Evolutionary conservation across 2,113 vertebrate genomes (phyloP).

Genomic region (Sphaerodactylus townsendi): DNA sequence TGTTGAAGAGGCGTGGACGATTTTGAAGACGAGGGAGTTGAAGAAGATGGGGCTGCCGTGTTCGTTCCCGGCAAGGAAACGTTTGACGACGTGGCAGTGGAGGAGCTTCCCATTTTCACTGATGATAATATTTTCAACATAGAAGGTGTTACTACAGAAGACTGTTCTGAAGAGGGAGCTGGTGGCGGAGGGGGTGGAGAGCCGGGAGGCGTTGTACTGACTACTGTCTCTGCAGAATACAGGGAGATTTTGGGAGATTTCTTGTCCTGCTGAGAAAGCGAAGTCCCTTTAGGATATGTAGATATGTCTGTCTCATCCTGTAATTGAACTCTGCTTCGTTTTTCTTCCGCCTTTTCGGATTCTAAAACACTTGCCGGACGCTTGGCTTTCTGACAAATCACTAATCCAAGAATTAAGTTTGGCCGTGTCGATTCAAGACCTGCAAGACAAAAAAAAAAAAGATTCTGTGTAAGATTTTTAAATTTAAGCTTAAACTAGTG

Average conservation of each 20-base stretch:
- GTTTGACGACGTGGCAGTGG: background rate
- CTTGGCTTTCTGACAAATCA: conserved; percentile 90
- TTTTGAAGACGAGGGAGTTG: conserved; percentile 52
- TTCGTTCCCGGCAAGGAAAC: conserved; percentile 55
- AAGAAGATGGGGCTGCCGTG: conserved; percentile 6
- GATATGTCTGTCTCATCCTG: conserved; percentile 77
- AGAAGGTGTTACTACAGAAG: conserved; percentile 71
- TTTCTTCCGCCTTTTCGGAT: conserved; percentile 80
- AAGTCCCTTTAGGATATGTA: conserved; percentile 66
- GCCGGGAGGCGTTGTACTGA: conserved; percentile 75
- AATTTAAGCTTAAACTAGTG: conserved; percentile 3
- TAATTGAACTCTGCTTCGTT: conserved; percentile 73
- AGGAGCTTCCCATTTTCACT: conserved; percentile 60
- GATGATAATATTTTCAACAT: conserved; percentile 65
- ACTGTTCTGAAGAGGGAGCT: conserved; percentile 58
- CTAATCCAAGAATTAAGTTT: conserved; percentile 93
- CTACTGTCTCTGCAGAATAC: conserved; percentile 72
- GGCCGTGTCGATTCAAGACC: conserved; percentile 91
- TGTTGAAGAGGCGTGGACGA: conserved; percentile 83
- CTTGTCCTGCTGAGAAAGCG: conserved; percentile 74
- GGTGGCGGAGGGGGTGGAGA: conserved; percentile 80
- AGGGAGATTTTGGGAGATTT: conserved; percentile 74
- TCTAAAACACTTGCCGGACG: conserved; percentile 75
- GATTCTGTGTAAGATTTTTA: conserved; percentile 25
- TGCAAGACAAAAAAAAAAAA: conserved; percentile 70